Percentiles rank a stretch among this genome's conserved stretches.
phyloP scores from a whole-genome alignment of 2,113 vertebrate genomes.

The Gymnogyps californianus region DNA sequence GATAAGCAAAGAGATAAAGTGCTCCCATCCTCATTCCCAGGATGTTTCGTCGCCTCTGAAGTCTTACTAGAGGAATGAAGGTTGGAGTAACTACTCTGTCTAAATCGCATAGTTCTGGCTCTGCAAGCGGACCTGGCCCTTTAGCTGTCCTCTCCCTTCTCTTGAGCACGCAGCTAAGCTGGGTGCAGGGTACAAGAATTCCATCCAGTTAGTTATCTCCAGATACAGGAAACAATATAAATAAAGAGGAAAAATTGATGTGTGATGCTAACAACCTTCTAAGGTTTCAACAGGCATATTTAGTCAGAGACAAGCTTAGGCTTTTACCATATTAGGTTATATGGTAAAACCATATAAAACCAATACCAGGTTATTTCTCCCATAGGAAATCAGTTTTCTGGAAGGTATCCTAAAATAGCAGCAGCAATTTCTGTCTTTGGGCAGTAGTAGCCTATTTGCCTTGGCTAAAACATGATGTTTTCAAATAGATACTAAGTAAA shows the following conservation, averaged over 20 bases:
- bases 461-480: not conserved
- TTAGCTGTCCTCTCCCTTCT: not conserved
- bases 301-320: not conserved
- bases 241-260: not conserved
- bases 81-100: not conserved
- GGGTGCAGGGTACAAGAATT: not conserved
- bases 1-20: not conserved
- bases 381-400: not conserved
- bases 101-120: not conserved
- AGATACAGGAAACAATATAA: not conserved
- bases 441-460: not conserved
- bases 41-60: not conserved
- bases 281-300: not conserved
- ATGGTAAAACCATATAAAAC: no score
- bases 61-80: not conserved
- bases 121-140: not conserved
- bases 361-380: not conserved
- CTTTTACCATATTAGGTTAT: not conserved
- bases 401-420: not conserved
- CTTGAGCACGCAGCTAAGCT: not conserved
- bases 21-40: not conserved
- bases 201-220: not conserved
- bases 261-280: not conserved
- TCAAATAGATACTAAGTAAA: not conserved
- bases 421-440: not conserved